Conservation (phyloP, 2,113 vertebrate species). For the Hystrix brachyura region DNA sequence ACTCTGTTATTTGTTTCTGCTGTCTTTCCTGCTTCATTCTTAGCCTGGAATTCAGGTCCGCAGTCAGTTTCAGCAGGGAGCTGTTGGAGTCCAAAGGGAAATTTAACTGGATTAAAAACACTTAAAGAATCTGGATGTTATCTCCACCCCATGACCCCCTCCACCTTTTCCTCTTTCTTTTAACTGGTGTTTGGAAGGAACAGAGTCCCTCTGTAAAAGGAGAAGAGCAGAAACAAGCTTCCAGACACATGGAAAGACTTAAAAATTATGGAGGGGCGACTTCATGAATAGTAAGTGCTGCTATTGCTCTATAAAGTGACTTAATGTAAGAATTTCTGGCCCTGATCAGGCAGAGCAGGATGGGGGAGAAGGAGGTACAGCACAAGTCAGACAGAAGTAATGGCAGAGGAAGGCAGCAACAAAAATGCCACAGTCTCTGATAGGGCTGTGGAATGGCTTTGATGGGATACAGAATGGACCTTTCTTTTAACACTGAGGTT, state of each 20-base stretch:
- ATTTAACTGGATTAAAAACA: constrained; percentile 69
- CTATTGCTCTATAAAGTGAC: constrained; percentile 77
- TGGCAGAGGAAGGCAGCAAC: not conserved
- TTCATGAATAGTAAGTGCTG: constrained; percentile 83
- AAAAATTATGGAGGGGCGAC: constrained; percentile 73
- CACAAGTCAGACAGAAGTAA: not conserved
- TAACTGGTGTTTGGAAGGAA: constrained; percentile 73
- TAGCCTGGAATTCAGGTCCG: constrained; percentile 66
- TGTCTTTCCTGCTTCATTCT: constrained; percentile 45
- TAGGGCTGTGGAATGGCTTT: constrained; percentile 41
- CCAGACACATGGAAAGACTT: constrained; percentile 84
- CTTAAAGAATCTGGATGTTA: constrained; percentile 67
- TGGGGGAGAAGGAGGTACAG: not conserved
- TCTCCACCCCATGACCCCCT: not conserved
- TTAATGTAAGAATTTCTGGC: constrained; percentile 78
- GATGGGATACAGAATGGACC: not conserved
- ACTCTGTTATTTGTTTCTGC: constrained; percentile 64
- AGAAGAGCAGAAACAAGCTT: constrained; percentile 76
- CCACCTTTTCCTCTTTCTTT: constrained; percentile 47
- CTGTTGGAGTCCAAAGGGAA: constrained; percentile 64
- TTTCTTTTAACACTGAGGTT: not conserved
- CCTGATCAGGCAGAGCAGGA: constrained; percentile 64
- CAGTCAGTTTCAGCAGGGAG: constrained; percentile 61
- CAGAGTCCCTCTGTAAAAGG: constrained; percentile 64
- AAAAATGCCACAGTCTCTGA: not conserved